These are phyloP conservation scores for Heliconius eleuchia DNA, from an alignment of 1,140 invertebrate genomes.

Conservation along the genomic window DNA sequence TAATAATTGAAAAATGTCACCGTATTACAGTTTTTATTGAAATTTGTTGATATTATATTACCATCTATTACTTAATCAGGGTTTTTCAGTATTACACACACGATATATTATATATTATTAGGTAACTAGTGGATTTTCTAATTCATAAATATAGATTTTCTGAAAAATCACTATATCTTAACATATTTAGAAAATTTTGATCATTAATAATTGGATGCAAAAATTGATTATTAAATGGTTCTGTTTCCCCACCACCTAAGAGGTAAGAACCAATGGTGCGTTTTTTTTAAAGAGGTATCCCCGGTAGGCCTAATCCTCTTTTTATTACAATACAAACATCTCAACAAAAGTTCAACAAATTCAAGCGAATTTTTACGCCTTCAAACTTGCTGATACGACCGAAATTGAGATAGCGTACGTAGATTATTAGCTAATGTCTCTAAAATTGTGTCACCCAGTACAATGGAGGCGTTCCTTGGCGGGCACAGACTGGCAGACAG, in stretches of 20 bases:
- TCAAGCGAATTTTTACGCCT: slow-evolving; percentile 35
- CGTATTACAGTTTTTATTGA: not conserved
- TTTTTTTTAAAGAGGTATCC: slow-evolving; percentile 79
- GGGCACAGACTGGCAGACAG: slow-evolving; percentile 51
- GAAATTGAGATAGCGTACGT: slow-evolving; percentile 60
- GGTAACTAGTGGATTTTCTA: no score
- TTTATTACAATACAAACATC: not conserved
- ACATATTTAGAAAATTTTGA: not conserved
- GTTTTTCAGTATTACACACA: not conserved
- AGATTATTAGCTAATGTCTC: slow-evolving; percentile 73
- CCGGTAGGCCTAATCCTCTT: slow-evolving; percentile 77
- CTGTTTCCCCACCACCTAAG: slow-evolving; percentile 76
- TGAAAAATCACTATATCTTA: not conserved
- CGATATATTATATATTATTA: no score
- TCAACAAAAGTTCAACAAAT: not conserved
- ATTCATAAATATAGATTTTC: no score
- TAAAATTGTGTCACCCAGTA: slow-evolving; percentile 76
- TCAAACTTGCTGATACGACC: slow-evolving; percentile 37
- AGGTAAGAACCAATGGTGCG: slow-evolving; percentile 77
- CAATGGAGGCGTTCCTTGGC: slow-evolving; percentile 64
- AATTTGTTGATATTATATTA: not conserved
- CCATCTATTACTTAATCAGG: not conserved
- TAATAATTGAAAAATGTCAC: no score
- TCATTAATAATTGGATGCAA: not conserved
- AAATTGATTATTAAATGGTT: slow-evolving; percentile 36